Conservation (phyloP, 2,888 invertebrate species). For the Brachylomia viminalis region DNA sequence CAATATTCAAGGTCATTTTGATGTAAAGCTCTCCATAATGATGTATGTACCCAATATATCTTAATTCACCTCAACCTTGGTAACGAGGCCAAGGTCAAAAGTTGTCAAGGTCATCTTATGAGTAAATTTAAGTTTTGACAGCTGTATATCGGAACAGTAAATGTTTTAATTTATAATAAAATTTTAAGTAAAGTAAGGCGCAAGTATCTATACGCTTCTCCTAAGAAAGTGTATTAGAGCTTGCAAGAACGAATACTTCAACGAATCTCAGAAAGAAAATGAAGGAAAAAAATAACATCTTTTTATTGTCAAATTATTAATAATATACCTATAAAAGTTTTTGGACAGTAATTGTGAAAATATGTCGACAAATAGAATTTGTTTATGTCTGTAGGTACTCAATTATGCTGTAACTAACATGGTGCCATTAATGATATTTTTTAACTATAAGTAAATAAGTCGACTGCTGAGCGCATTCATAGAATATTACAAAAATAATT, state of each 20-base stretch:
- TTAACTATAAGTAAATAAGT: constrained; percentile 66
- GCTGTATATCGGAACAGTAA: constrained; percentile 30
- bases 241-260: constrained; percentile 59
- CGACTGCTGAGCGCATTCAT: constrained; percentile 35
- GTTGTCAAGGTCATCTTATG: background rate
- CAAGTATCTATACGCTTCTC: constrained; percentile 57
- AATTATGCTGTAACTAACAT: constrained; percentile 74
- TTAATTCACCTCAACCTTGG: too few species aligned
- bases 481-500: background rate
- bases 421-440: constrained; percentile 85
- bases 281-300: constrained; percentile 5
- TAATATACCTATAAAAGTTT: background rate
- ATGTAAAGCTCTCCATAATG: too few species aligned
- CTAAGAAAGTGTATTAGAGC: constrained; percentile 62
- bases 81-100: too few species aligned
- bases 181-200: constrained; percentile 35
- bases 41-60: too few species aligned
- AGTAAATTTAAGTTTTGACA: constrained; percentile 35
- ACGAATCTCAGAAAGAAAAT: constrained; percentile 60
- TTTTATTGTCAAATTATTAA: constrained; percentile 3
- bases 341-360: constrained; percentile 20
- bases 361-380: constrained; percentile 31
- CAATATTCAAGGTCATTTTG: too few species aligned
- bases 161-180: constrained; percentile 42
- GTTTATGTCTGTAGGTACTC: constrained; percentile 57